A percentile compares a stretch with the other conserved stretches of the same genome.
Conservation (phyloP, 2,888 invertebrate genomes). For the Azorinus chamasolen region DNA sequence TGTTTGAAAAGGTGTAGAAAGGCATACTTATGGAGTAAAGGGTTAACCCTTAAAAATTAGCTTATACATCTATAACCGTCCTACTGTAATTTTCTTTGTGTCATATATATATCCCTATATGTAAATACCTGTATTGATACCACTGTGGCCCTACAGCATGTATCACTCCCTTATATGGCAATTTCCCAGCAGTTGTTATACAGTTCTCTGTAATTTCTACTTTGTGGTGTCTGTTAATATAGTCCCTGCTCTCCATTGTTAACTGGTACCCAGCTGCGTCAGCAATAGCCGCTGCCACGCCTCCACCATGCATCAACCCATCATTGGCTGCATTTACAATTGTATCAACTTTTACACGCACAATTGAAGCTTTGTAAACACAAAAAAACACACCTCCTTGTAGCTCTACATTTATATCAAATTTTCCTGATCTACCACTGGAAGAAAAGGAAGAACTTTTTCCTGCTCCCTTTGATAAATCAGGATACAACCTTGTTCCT, state of each 20-base stretch:
- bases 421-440: constrained; percentile 5
- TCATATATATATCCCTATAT: no score
- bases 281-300: constrained; percentile 55
- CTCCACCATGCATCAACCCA: constrained; percentile 59
- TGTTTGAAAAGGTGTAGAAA: no score
- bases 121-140: constrained; percentile 39
- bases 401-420: constrained; percentile 21
- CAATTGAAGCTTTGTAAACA: constrained; percentile 58
- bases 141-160: constrained; percentile 68
- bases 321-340: constrained; percentile 69
- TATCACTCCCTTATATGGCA: constrained; percentile 53
- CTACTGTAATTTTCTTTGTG: no score
- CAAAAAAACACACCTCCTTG: constrained; percentile 24
- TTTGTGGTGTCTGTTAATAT: constrained; percentile 24
- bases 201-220: constrained; percentile 40
- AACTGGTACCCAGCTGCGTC: constrained; percentile 51
- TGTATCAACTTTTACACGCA: constrained; percentile 42
- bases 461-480: no score
- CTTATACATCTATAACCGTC: no score
- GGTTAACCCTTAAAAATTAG: no score
- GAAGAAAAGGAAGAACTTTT: neutral
- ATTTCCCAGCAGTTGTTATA: constrained; percentile 47
- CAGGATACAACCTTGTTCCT: neutral
- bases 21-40: no score
- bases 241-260: constrained; percentile 41